Percentiles rank a stretch among this genome's conserved stretches.
Conservation (phyloP, 2,113 vertebrate genomes). For the Vombatus ursinus region DNA sequence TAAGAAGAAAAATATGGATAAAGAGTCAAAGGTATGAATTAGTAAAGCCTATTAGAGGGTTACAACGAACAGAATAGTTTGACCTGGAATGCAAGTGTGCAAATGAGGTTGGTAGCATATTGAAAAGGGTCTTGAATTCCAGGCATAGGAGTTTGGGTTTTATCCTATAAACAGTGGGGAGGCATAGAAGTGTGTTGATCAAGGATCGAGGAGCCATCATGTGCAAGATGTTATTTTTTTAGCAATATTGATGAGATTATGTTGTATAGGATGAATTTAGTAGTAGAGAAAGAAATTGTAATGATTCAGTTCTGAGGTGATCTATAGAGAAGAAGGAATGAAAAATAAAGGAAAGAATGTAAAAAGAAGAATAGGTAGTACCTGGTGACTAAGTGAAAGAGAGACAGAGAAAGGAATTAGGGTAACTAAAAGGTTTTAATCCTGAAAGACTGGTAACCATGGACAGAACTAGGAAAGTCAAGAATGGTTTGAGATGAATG, state of each 20-base stretch:
- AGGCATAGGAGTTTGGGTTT: background rate
- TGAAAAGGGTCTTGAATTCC: slow-evolving; percentile 3
- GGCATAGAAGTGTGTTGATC: background rate
- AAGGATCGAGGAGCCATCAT: background rate
- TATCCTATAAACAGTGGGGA: background rate
- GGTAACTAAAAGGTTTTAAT: background rate
- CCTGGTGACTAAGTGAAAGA: background rate
- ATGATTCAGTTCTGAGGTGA: background rate
- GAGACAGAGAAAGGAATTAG: background rate
- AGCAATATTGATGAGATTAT: background rate
- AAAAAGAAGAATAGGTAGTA: background rate
- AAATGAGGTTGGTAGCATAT: background rate
- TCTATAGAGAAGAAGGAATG: background rate
- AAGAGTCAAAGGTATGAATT: background rate
- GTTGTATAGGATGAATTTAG: background rate
- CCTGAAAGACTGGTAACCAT: background rate
- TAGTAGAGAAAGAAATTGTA: background rate
- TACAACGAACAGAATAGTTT: background rate
- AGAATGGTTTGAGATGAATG: background rate
- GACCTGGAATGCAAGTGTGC: background rate
- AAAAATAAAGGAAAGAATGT: background rate
- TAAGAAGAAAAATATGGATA: background rate
- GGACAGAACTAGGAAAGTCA: background rate
- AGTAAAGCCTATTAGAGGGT: background rate
- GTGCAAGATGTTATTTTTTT: background rate